These are phyloP conservation scores for Prochilodus magdalenae DNA, from an alignment of 2,113 vertebrate genomes.

Conservation along the genomic window DNA sequence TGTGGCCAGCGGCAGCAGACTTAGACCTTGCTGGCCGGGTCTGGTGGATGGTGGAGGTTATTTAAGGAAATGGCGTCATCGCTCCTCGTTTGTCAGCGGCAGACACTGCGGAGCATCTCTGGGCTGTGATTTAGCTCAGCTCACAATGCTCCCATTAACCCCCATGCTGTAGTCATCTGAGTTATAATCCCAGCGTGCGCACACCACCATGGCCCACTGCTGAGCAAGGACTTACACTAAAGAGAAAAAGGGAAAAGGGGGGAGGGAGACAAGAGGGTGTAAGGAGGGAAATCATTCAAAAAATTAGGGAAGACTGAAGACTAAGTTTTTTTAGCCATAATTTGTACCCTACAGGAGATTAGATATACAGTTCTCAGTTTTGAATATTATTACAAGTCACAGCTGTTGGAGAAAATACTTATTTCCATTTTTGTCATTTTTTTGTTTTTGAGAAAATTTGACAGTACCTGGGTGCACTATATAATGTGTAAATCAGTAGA, in stretches of 20 bases:
- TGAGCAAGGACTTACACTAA: slow-evolving; percentile 41
- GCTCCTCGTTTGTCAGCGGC: slow-evolving; percentile 61
- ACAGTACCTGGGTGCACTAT: too few relatives aligned
- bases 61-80: slow-evolving; percentile 74
- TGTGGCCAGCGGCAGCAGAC: slow-evolving; percentile 49
- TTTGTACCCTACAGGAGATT: too few relatives aligned
- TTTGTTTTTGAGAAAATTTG: too few relatives aligned
- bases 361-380: too few relatives aligned
- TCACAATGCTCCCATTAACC: slow-evolving; percentile 64
- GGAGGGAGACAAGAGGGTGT: not conserved
- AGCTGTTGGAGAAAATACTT: too few relatives aligned
- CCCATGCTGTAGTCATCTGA: slow-evolving; percentile 41
- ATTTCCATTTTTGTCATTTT: too few relatives aligned
- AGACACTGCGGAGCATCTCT: slow-evolving; percentile 58
- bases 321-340: too few relatives aligned
- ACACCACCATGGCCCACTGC: slow-evolving; percentile 18
- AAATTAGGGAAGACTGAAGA: too few relatives aligned
- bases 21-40: not conserved
- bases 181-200: slow-evolving; percentile 46
- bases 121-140: slow-evolving; percentile 65
- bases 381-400: too few relatives aligned
- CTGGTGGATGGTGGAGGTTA: slow-evolving; percentile 55
- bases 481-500: too few relatives aligned
- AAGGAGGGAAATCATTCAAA: not conserved
- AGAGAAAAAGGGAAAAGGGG: not conserved